Conservation (phyloP, 2,113 vertebrate species). For the Alectura lathami region DNA sequence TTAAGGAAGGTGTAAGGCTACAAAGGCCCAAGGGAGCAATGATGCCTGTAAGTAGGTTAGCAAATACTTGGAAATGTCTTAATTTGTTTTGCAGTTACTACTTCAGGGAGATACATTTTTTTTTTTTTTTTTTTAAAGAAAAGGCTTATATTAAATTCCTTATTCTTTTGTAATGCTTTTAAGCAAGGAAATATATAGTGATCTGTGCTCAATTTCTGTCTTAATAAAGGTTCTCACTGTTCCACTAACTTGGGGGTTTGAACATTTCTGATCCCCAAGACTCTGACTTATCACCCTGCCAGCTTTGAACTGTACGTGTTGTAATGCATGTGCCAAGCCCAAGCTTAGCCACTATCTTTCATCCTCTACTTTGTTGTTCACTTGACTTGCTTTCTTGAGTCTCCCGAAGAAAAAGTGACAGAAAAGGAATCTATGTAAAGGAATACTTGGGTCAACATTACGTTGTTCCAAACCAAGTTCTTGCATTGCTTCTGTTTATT, state of each 20-base stretch:
- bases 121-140: slow-evolving; percentile 6
- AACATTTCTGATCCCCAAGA: background rate
- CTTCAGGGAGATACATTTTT: slow-evolving; percentile 49
- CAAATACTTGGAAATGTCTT: slow-evolving; percentile 82
- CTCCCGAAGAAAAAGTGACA: background rate
- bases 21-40: slow-evolving; percentile 81
- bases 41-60: slow-evolving; percentile 82
- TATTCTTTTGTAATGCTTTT: background rate
- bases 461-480: background rate
- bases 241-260: background rate
- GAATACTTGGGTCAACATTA: background rate
- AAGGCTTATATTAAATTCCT: background rate
- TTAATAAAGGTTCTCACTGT: background rate
- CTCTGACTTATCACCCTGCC: background rate
- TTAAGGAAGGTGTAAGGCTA: slow-evolving; percentile 82
- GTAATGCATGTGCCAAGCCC: background rate
- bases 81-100: slow-evolving; percentile 74
- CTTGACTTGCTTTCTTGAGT: slow-evolving; percentile 16
- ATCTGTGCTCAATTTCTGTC: background rate
- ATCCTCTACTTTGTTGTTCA: background rate
- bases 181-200: background rate
- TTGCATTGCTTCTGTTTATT: background rate
- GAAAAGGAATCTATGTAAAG: background rate
- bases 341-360: background rate
- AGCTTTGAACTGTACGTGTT: background rate